phyloP scores from a whole-genome alignment of 2,888 invertebrate genomes.

The Rhogogaster chlorosoma region DNA sequence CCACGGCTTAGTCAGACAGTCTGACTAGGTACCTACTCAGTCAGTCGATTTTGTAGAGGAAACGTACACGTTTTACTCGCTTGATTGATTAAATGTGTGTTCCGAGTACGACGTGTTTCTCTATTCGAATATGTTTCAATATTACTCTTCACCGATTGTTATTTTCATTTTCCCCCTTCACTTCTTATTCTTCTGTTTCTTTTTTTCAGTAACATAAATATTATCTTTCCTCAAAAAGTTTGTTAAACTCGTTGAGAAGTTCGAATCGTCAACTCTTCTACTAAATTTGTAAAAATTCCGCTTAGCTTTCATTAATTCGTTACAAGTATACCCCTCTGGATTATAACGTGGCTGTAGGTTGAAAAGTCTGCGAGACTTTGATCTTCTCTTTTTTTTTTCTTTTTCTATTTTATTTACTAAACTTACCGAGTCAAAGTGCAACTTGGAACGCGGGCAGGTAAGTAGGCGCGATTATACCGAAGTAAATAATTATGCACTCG shows the following conservation, averaged over 20 bases:
- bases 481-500: conserved; percentile 7
- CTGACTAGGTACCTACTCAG: not conserved
- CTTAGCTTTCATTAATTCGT: not conserved
- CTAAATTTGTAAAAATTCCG: not conserved
- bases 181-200: not conserved
- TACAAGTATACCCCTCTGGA: not conserved
- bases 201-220: no score
- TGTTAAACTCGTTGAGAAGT: not conserved
- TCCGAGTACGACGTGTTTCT: not conserved
- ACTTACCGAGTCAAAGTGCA: not conserved
- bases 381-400: no score
- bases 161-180: no score
- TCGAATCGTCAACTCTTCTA: not conserved
- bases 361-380: not conserved
- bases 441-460: not conserved
- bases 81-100: conserved; percentile 22
- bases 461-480: not conserved
- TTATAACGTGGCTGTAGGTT: not conserved
- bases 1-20: conserved; percentile 24
- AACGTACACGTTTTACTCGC: not conserved
- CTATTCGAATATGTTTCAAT: not conserved
- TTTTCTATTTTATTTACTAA: conserved; percentile 3
- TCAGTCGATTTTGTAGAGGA: not conserved
- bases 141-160: not conserved
- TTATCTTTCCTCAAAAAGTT: not conserved